These are phyloP conservation scores for Rhodinocichla rosea DNA, from an alignment of 2,113 vertebrate genomes.

Conservation along the genomic window DNA sequence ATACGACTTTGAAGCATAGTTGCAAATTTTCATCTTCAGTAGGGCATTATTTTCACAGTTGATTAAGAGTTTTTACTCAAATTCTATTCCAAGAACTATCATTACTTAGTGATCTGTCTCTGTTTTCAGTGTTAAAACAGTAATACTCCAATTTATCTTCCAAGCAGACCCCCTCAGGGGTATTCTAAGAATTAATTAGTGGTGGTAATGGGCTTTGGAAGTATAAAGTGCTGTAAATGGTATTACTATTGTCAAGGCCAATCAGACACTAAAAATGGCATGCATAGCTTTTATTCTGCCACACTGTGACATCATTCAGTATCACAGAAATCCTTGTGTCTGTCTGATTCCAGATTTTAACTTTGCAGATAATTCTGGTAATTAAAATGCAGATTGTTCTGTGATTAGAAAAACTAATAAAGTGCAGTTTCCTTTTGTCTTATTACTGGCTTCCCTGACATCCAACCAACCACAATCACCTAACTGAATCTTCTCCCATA, in stretches of 20 bases:
- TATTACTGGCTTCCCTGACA: background rate
- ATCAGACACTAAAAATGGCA: conserved; percentile 5
- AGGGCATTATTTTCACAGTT: background rate
- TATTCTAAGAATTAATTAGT: conserved; percentile 51
- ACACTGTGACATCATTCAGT: background rate
- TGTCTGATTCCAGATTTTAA: background rate
- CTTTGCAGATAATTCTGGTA: background rate
- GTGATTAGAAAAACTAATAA: background rate
- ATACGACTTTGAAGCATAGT: background rate
- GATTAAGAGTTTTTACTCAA: background rate
- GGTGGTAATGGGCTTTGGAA: conserved; percentile 29
- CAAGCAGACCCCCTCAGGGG: background rate
- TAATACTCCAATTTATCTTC: conserved; percentile 36
- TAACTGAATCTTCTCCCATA: background rate
- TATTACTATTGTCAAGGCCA: background rate
- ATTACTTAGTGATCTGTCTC: background rate
- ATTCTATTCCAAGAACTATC: background rate
- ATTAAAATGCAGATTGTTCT: background rate
- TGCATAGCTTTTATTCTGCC: background rate
- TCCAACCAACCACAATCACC: background rate
- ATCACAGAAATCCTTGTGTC: background rate
- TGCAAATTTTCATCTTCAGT: background rate
- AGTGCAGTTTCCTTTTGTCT: background rate
- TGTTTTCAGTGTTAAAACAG: background rate
- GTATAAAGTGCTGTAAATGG: conserved; percentile 13